Evolutionary conservation across 2,888 invertebrate species (phyloP).

Genomic region (Gonocerus acuteangulatus): DNA sequence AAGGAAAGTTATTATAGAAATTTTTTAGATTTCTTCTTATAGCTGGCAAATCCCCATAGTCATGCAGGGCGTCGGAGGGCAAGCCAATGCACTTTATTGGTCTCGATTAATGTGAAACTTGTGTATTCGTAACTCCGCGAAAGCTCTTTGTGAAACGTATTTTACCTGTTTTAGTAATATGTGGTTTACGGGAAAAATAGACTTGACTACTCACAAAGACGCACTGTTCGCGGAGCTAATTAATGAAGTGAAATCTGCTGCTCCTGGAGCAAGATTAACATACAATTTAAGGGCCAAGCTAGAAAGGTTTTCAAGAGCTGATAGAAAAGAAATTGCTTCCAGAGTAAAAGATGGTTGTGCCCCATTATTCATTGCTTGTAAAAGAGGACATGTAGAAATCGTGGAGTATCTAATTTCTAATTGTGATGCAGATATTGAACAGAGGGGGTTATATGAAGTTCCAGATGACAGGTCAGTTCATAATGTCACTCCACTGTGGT

Average conservation of each 20-base stretch:
- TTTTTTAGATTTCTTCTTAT: too few relatives aligned
- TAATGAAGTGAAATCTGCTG: slow-evolving; percentile 45
- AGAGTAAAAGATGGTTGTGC: slow-evolving; percentile 68
- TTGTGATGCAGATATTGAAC: slow-evolving; percentile 78
- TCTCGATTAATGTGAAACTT: background rate
- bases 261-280: slow-evolving; percentile 60
- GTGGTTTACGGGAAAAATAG: slow-evolving; percentile 34
- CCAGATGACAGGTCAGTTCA: slow-evolving; percentile 72
- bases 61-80: background rate
- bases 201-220: slow-evolving; percentile 32
- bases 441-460: slow-evolving; percentile 75
- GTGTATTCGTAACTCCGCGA: too few relatives aligned
- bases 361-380: slow-evolving; percentile 70
- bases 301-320: slow-evolving; percentile 52
- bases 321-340: slow-evolving; percentile 60
- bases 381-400: slow-evolving; percentile 72
- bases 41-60: background rate
- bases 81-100: background rate
- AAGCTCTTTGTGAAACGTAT: background rate
- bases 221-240: slow-evolving; percentile 35
- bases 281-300: slow-evolving; percentile 49
- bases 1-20: too few relatives aligned
- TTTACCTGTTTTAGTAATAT: slow-evolving; percentile 21
- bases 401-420: slow-evolving; percentile 76
- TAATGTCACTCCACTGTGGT: slow-evolving; percentile 83